A percentile compares a stretch with the other conserved stretches of the same genome.
phyloP scores from a whole-genome alignment of 2,888 invertebrate species.

The Dryobota labecula region DNA sequence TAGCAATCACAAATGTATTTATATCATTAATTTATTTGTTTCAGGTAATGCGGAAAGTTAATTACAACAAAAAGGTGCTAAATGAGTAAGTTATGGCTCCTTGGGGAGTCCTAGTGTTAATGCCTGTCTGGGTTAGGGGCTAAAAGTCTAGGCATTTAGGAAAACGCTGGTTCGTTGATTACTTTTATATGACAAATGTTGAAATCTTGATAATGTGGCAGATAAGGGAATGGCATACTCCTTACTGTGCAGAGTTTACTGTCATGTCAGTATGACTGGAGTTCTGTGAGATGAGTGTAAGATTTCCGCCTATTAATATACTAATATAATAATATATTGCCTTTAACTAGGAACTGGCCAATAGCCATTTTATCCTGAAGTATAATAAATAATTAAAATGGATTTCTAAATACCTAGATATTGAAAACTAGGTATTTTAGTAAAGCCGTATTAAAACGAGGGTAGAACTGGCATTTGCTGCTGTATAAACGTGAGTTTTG shows the following conservation, averaged over 20 bases:
- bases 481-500: not conserved
- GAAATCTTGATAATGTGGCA: slow-evolving; percentile 3
- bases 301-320: not conserved
- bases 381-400: not conserved
- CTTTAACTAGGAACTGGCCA: not conserved
- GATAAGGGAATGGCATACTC: not conserved
- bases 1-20: slow-evolving; percentile 12
- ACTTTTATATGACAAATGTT: slow-evolving; percentile 21
- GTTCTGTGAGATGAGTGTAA: not conserved
- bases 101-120: slow-evolving; percentile 12
- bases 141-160: slow-evolving; percentile 13
- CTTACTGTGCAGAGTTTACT: not conserved
- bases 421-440: not conserved
- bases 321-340: too few relatives aligned
- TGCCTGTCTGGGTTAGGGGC: slow-evolving; percentile 9
- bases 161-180: slow-evolving; percentile 31
- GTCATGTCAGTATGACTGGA: not conserved
- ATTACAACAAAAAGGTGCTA: slow-evolving; percentile 36
- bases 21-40: slow-evolving; percentile 48
- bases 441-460: too few relatives aligned
- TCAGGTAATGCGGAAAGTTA: slow-evolving; percentile 45
- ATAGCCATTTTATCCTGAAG: not conserved
- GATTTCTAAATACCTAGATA: not conserved
- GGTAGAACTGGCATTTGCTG: not conserved
- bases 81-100: slow-evolving; percentile 36